Conservation (phyloP, 2,888 invertebrate species). For the Tryphoninae sp. region DNA sequence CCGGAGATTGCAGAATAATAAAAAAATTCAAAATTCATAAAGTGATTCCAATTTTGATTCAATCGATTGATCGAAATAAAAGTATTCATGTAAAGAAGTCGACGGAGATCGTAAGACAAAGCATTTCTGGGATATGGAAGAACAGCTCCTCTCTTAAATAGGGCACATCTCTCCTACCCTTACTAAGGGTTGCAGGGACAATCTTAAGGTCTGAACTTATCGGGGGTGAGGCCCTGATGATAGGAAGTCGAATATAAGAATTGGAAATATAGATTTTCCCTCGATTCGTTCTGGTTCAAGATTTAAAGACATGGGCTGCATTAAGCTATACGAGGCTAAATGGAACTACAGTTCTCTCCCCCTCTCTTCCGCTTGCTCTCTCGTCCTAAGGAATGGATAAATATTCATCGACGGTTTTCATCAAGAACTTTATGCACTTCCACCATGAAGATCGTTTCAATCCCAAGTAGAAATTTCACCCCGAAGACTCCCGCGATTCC, state of each 20-base stretch:
- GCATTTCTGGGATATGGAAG: no score
- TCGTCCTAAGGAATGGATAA: constrained; percentile 73
- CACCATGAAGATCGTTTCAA: constrained; percentile 46
- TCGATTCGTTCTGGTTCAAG: constrained; percentile 2
- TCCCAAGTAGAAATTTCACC: constrained; percentile 23
- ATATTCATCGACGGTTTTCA: constrained; percentile 80
- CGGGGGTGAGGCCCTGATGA: no score
- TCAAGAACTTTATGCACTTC: constrained; percentile 78
- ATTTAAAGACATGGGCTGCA: constrained; percentile 57
- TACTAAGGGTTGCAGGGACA: no score
- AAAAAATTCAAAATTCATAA: neutral
- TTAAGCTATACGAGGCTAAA: constrained; percentile 64
- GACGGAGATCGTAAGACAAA: no score
- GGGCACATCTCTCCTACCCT: no score
- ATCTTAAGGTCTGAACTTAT: no score
- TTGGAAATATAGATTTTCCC: constrained; percentile 4
- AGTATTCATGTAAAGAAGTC: no score
- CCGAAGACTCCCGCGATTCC: neutral
- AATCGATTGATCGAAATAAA: no score
- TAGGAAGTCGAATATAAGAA: neutral
- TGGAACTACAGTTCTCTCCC: constrained; percentile 33
- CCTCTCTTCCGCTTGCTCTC: constrained; percentile 11
- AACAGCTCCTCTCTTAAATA: no score
- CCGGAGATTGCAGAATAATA: constrained; percentile 39
- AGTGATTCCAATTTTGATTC: no score